Evolutionary conservation across 2,113 vertebrate species (phyloP), one percentile per base, ranked within the genome.

Genomic region (Malurus elegans): DNA sequence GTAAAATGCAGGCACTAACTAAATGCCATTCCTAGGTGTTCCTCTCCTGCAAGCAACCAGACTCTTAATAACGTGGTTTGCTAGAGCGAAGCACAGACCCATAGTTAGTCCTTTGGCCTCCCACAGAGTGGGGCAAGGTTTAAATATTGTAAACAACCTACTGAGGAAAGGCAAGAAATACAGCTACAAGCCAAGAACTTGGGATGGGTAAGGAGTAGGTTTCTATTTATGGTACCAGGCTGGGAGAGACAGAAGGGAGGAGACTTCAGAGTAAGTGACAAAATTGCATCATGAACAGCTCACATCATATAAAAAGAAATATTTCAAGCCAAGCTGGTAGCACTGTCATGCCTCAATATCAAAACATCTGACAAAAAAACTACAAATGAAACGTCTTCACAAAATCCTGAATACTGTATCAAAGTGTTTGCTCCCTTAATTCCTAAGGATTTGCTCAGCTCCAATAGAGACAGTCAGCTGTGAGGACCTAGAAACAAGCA

Each of bases 11-110:
- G 88, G 92, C 82, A 73, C 75, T 25, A 50, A 62, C 64, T 70
- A 48, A 90, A 93, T 93, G 83, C 86, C 69, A 67, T 64, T 95
- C 92, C 72, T 66, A 96, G 91, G 83, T 96, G 96, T 86, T 95
- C 79, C 91, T 86, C 79, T 84, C 54, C 72, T 84, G 51, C 34
- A 50, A 92, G 94, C 79, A 88, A 42, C 64, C 91, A 93, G 88
- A 70, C 86, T 91, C 91, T 86, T 93, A 95, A 93, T 84, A 93
- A 86, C 0, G 26, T 80, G 91, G 95, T 95, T 95, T 91, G 83
- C 79, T 34, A 50, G 60, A 80, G 53, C 51, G 17, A 40, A 72
- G 81, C 74, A 40, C 70, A 86, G 81, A 57, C 40, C 91, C 72
- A 44, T 18, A 47, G 78, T 90, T 92, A 96, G 91, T 54, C 79